A percentile compares a stretch with the other conserved stretches of the same genome.
Conservation (phyloP, 2,888 invertebrate species). For the Erebia aethiops region DNA sequence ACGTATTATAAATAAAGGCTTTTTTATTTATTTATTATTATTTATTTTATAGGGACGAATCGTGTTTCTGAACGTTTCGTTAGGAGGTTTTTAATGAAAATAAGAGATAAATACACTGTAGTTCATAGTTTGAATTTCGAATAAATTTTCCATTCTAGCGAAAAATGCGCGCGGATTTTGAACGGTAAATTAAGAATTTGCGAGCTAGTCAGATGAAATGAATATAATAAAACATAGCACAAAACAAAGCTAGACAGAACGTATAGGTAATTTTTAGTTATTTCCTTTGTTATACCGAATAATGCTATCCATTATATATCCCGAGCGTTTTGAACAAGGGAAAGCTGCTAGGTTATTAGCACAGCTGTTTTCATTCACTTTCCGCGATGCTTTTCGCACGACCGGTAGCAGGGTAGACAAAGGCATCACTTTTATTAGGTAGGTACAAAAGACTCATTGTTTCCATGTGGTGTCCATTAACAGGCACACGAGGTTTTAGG, state of each 20-base stretch:
- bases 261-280: not conserved
- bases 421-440: constrained; percentile 26
- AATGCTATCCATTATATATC: constrained; percentile 3
- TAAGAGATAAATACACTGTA: no score
- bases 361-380: constrained; percentile 39
- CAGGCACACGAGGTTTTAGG: not conserved
- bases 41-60: no score
- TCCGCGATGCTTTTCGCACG: constrained; percentile 30
- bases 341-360: constrained; percentile 40
- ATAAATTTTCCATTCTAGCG: no score
- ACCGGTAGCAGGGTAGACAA: constrained; percentile 23
- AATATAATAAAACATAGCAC: not conserved
- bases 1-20: no score
- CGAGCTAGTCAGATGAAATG: no score
- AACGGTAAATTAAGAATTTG: no score
- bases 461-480: not conserved
- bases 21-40: no score
- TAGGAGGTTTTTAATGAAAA: no score
- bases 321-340: constrained; percentile 30
- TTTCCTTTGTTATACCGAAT: not conserved
- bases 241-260: not conserved
- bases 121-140: no score
- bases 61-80: no score
- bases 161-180: no score
- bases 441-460: constrained; percentile 22